Base-by-base conservation (phyloP, 2,888 invertebrate species). In the Cryptocephalus moraei region DNA sequence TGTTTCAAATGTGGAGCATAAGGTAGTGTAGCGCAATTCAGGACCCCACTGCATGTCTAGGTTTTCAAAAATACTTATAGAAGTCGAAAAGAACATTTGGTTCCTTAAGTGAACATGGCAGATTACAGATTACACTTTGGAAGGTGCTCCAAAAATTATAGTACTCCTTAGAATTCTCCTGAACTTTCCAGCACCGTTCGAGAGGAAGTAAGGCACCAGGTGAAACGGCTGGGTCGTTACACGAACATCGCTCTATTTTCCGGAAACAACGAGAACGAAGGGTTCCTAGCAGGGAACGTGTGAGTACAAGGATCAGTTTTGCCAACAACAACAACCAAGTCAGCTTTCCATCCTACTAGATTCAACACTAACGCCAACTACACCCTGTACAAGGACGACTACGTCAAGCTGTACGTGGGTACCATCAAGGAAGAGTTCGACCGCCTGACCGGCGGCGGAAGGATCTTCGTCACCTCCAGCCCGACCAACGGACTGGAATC, bases 201-300 rank as follows among this genome's bases (percentile, higher is more conserved):
- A 42, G 66, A 70, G 8, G 97, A 99, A 75, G 76, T 93, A 33
- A 73, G 73, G 14, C 86, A 92, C 64, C 91, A 91, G 71, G 82
- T 91, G 1, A 75, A 81, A 48, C 78, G 91, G 43, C 73, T 99
- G 9, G 86, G 88, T 53, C 78, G 85, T 62, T 95, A 96, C 69
- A 79, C 96, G 0, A 90, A 89, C 43, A 79, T 97, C 36, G 83
- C 87, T 0, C 61, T 95, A 0, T 95, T 91, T 84, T 89, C 93
- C n/a, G 93, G 86, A 4, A 97, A 96, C 68, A 97, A 97, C 66
- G 97, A 97, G 71, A 96, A 96, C 64, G 97, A 97, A 73, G 86
- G 81, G 4, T 95, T 92, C 0, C 66, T 95, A 8, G 76, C 82
- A 41, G 81, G 81, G 39, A 81, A 89, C 65, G 95, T 94, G 95